Base-by-base conservation (phyloP, 2,888 invertebrate species). In the Theretra japonica region DNA sequence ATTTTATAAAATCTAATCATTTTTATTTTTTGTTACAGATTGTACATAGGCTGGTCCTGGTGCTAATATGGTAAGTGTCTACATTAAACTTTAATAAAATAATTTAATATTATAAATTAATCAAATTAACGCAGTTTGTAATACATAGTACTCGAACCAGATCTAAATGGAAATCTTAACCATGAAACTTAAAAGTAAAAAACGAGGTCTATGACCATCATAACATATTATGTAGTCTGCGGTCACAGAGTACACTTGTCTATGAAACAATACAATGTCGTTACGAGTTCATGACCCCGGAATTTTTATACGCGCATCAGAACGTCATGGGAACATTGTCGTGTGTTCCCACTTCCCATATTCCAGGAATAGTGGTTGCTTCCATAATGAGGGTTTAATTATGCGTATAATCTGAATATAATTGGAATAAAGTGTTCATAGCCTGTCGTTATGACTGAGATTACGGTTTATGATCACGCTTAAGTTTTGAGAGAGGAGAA, bases 221-320 rank as follows among this genome's bases (percentile, higher is more conserved):
- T 23, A 41, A 41, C 1, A 1, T 41, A n/a, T n/a, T n/a, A n/a
- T n/a, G n/a, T n/a, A 59, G 19, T 59, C 17, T 17, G 28, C 7
- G 23, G 5, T 23, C 41, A 41, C 23, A 48, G 5, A 5, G 21
- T 17, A 30, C 33, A 41, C n/a, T 23, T 48, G 65, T 65, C 41
- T 65, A 48, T 23, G 48, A 23, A 65, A 65, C 48, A 62, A 62
- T 62, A 65, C 41, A 19, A 23, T 53, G 53, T 53, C 53, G 53
- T 53, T 53, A 53, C 17, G 48, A 48, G 65, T 65, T 65, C 41
- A 41, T 33, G 62, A 62, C 23, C 48, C 23, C 8, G 8, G 30
- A 53, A 53, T 60, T 60, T 30, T n/a, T 33, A 60, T 19, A n/a
- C 53, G 19, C 53, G 19, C 53, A n/a, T 15, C 53, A 17, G n/a